Conservation (phyloP, 2,888 invertebrate genomes). For the Clitarchus hookeri region DNA sequence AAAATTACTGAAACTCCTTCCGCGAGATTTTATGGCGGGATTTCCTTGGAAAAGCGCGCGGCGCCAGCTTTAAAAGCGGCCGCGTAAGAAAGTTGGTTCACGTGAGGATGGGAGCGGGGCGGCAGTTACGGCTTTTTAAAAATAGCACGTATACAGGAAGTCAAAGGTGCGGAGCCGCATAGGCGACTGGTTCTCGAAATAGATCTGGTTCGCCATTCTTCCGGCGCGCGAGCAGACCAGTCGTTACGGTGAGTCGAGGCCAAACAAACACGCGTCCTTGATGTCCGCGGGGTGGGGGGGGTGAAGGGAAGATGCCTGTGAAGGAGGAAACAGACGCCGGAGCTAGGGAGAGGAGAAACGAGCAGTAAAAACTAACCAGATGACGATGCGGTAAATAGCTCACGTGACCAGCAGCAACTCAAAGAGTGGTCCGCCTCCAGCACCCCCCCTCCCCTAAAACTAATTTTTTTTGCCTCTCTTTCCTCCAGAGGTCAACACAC, state of each 20-base stretch:
- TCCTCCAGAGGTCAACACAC: too few species aligned
- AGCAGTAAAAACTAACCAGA: not conserved
- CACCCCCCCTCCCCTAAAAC: not conserved
- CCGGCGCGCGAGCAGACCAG: not conserved
- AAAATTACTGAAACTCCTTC: too few species aligned
- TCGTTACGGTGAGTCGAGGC: not conserved
- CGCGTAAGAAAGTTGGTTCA: not conserved
- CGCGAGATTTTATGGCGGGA: too few species aligned
- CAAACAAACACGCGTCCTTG: constrained; percentile 14
- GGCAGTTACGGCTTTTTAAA: not conserved
- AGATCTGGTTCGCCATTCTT: not conserved
- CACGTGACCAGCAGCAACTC: constrained; percentile 9
- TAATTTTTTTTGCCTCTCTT: too few species aligned
- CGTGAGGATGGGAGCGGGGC: not conserved
- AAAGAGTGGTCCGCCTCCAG: not conserved
- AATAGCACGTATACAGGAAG: not conserved
- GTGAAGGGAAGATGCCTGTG: not conserved
- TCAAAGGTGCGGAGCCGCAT: not conserved
- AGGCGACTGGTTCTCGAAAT: not conserved
- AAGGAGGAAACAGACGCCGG: not conserved
- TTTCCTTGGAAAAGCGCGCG: too few species aligned
- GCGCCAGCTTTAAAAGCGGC: not conserved
- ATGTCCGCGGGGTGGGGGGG: not conserved
- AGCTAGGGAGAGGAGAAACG: not conserved
- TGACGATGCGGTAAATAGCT: constrained; percentile 2